Evolutionary conservation across 2,113 vertebrate species (phyloP).

Genomic region (Nyctereutes procyonoides): DNA sequence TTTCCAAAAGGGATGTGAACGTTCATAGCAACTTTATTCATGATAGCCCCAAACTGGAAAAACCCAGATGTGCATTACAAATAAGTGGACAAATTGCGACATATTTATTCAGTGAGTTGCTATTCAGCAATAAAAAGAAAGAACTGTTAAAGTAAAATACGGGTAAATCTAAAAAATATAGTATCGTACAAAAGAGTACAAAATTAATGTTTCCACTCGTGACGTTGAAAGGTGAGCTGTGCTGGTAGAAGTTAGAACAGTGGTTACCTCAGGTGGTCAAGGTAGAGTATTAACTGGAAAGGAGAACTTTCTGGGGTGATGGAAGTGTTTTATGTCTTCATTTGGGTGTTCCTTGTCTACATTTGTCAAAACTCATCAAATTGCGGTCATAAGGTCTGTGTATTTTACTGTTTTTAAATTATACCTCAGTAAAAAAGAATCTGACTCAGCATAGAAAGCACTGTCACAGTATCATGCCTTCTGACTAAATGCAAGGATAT

Average conservation of each 20-base stretch:
- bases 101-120: not conserved
- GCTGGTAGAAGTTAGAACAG: not conserved
- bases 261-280: not conserved
- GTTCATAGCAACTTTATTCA: not conserved
- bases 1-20: not conserved
- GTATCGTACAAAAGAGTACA: not conserved
- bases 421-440: not conserved
- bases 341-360: not conserved
- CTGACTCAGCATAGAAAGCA: not conserved
- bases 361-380: conserved; percentile 5
- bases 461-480: not conserved
- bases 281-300: not conserved
- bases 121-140: conserved; percentile 22
- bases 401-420: conserved; percentile 23
- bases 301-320: not conserved
- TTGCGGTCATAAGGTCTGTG: not conserved
- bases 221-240: not conserved
- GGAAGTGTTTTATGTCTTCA: not conserved
- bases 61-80: not conserved
- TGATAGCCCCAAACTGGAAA: not conserved
- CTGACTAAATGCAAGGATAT: not conserved
- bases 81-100: not conserved
- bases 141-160: conserved; percentile 1
- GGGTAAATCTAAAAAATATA: conserved; percentile 13
- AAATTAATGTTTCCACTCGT: not conserved